A percentile compares a stretch with the other conserved stretches of the same genome.
phyloP scores from a whole-genome alignment of 2,113 vertebrate species.

The Centrocercus urophasianus region DNA sequence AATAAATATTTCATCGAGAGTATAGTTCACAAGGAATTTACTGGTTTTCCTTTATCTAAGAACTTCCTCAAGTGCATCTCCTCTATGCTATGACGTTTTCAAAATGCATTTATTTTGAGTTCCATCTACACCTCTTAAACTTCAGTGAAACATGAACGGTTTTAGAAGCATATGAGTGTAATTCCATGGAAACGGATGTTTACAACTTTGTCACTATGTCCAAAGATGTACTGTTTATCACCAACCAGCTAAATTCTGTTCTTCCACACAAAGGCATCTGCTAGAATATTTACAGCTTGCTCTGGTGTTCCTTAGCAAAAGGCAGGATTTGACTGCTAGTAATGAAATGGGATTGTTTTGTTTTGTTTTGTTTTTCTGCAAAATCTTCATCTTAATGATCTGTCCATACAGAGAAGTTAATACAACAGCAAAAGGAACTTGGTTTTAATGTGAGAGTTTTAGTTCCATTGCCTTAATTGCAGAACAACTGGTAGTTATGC shows the following conservation, averaged over 20 bases:
- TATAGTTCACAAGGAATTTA: neutral
- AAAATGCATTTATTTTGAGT: neutral
- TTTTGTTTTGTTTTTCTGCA: neutral
- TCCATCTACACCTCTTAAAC: neutral
- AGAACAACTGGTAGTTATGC: neutral
- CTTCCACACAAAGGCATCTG: neutral
- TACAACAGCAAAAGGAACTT: neutral
- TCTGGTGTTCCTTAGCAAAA: neutral
- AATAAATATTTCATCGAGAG: slow-evolving; percentile 72
- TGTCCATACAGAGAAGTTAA: neutral
- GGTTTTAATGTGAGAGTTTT: neutral
- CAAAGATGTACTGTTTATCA: neutral
- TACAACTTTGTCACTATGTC: neutral
- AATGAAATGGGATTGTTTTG: neutral
- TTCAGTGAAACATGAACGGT: neutral
- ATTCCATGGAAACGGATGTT: neutral
- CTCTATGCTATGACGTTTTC: neutral
- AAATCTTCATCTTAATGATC: neutral
- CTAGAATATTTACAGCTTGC: neutral
- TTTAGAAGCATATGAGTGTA: neutral
- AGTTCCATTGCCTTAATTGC: neutral
- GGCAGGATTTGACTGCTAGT: neutral
- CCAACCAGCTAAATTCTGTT: neutral
- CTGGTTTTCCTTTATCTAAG: slow-evolving; percentile 18
- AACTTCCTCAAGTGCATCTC: slow-evolving; percentile 1